Base-by-base conservation (phyloP, 2,797 vertebrate species). In the Orientallactaga sibirica region DNA sequence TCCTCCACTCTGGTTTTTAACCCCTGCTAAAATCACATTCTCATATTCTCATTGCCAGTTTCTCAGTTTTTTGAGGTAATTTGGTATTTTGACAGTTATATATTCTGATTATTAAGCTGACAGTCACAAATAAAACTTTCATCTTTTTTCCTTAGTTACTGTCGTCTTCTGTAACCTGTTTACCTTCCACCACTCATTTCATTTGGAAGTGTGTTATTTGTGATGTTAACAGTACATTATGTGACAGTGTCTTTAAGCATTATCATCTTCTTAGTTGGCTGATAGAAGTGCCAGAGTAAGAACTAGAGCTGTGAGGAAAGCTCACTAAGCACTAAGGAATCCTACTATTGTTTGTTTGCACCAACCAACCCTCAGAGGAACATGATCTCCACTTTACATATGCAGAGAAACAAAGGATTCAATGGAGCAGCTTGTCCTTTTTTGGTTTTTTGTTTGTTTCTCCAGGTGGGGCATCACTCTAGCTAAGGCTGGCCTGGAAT, bases 151-250 rank as follows among this genome's bases (percentile, higher is more conserved):
- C 70, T 71, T 19, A 89, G 68, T 64, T 85, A 33, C 6, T 77
- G 16, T 81, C 8, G 64, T 86, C 7, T 86, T 7, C 27, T 77
- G 85, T 88, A 75, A 37, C 86, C 37, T 93, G 16, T 74, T 5
- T 16, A 12, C 24, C 24, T 41, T 25, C 7, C 6, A 20, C 6
- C 10, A 19, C 11, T 37, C 27, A 55, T 64, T 58, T 22, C 25
- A 11, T 80, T 91, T 86, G 37, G 37, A 70, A 66, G 81, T 92
- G 7, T 41, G 8, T 48, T 48, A 48, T 92, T 92, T 95, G 61
- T 41, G 2, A 8, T 88, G 62, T 75, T 27, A 79, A 4, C 3
- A 29, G 12, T 25, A 14, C 9, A 22, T 43, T 79, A 33, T 74
- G 22, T 78, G 67, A 48, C 4, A 33, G 16, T 37, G 33, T 37